A percentile compares a stretch with the other conserved stretches of the same genome.
phyloP scores from a whole-genome alignment of 2,888 invertebrate genomes.

The Conops quadrifasciatus region DNA sequence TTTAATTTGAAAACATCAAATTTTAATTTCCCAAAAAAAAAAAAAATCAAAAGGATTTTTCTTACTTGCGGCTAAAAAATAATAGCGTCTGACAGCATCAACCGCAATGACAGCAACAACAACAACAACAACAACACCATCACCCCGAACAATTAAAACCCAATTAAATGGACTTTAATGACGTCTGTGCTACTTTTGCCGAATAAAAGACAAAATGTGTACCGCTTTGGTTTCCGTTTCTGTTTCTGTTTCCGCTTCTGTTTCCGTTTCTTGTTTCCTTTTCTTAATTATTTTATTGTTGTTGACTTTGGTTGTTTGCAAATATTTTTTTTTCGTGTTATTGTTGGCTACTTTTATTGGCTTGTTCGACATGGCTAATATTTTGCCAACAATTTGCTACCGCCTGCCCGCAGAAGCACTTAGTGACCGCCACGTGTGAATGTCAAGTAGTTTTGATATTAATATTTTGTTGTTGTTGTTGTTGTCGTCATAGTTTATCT shows the following conservation, averaged over 20 bases:
- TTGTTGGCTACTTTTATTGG: not conserved
- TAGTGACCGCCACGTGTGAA: not conserved
- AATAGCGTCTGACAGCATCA: no score
- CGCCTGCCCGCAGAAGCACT: not conserved
- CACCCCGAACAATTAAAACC: not conserved
- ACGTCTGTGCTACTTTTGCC: not conserved
- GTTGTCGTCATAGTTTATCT: not conserved
- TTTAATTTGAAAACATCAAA: not conserved
- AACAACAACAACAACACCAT: not conserved
- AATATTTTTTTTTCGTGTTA: not conserved
- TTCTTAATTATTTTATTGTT: conserved; percentile 10
- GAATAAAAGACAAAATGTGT: no score
- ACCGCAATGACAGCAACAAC: no score
- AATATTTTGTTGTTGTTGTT: not conserved
- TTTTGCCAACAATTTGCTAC: conserved; percentile 19
- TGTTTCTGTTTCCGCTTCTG: not conserved
- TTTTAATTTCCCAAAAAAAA: not conserved
- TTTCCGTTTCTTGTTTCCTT: not conserved
- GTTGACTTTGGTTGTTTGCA: not conserved
- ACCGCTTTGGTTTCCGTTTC: not conserved
- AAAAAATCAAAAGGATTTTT: not conserved
- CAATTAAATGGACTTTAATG: conserved; percentile 5
- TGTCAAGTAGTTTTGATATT: not conserved
- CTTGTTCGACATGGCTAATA: not conserved
- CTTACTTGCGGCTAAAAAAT: not conserved